These are phyloP conservation scores for Andrena marginata DNA, from an alignment of 2,888 invertebrate species.

Conservation along the genomic window DNA sequence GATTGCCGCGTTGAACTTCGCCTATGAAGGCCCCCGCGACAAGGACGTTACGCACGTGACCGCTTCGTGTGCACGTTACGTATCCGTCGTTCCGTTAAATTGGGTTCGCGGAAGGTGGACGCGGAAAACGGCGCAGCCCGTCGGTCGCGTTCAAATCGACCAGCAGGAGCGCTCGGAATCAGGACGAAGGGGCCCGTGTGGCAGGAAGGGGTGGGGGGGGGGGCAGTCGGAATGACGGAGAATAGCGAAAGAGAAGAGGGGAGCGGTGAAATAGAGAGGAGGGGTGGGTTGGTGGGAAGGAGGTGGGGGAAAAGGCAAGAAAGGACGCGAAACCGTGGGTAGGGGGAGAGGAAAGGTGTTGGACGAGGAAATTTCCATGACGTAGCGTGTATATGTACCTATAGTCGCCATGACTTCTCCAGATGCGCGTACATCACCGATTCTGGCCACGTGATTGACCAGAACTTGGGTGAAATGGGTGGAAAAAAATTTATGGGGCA, in stretches of 20 bases:
- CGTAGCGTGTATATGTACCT: constrained; percentile 47
- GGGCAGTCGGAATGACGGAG: constrained; percentile 32
- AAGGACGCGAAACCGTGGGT: constrained; percentile 28
- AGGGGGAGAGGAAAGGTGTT: constrained; percentile 63
- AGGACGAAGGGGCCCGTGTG: constrained; percentile 9
- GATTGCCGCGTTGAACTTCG: constrained; percentile 23
- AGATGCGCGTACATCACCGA: constrained; percentile 41
- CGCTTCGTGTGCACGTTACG: not conserved
- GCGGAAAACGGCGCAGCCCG: constrained; percentile 21
- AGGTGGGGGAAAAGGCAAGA: constrained; percentile 42
- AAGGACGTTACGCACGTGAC: constrained; percentile 42
- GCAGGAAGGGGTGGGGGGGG: not conserved
- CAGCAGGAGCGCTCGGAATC: constrained; percentile 5
- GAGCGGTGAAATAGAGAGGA: constrained; percentile 17
- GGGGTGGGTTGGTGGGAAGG: not conserved
- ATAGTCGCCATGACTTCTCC: constrained; percentile 51
- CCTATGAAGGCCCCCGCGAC: constrained; percentile 21
- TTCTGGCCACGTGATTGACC: constrained; percentile 45
- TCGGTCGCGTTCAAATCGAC: constrained; percentile 1
- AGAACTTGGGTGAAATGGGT: constrained; percentile 19
- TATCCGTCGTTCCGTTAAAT: constrained; percentile 10
- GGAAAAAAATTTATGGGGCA: too few species aligned
- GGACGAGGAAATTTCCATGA: constrained; percentile 76
- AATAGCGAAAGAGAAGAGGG: constrained; percentile 35
- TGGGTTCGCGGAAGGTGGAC: constrained; percentile 35